Evolutionary conservation across 2,797 vertebrate genomes (phyloP), one percentile per base, ranked within the genome.

Genomic region (Acanthiza pusilla): DNA sequence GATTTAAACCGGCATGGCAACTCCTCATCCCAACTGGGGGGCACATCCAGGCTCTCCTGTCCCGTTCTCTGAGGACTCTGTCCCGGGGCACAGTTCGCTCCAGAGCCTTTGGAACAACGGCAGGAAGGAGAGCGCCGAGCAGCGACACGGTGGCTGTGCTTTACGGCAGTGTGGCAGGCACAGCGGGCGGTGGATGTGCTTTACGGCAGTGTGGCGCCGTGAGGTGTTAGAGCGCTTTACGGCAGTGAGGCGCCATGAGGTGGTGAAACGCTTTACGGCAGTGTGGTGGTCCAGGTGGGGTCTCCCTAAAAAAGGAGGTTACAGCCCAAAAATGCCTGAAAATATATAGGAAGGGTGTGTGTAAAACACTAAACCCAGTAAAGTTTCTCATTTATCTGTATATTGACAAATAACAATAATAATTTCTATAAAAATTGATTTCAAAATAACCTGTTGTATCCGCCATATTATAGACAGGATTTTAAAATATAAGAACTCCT

Each of bases 401-500:
- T 51, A 17, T 13, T 4, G 8, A 13, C 16, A 36, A 5, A 15
- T n/a, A 61, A 61, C 21, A 62, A 38, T 38, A 26, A n/a, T 53
- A 30, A 30, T 45, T 54, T n/a, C 12, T 62, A 18, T 54, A 12
- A n/a, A 38, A 72, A 23, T 8, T 45, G 0, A 38, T 72, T 38
- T 54, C 2, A 27, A 63, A 54, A 29, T 54, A 47, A 2, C 3
- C 8, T 14, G 8, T 21, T 2, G 0, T 61, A 43, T 22, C 32
- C 53, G 14, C n/a, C 23, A 2, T n/a, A 54, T 62, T 54, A 47
- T 12, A 10, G 45, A 27, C 14, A 38, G 7, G 11, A 4, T 5
- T 62, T 45, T 18, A 45, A n/a, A 68, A 27, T 34, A 30, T 11
- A 45, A 32, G 27, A 62, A 47, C n/a, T 54, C 23, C 17, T 38